Evolutionary conservation across 2,888 invertebrate species (phyloP), one percentile per base, ranked within the genome.

Genomic region (Drosophila paracracens): DNA sequence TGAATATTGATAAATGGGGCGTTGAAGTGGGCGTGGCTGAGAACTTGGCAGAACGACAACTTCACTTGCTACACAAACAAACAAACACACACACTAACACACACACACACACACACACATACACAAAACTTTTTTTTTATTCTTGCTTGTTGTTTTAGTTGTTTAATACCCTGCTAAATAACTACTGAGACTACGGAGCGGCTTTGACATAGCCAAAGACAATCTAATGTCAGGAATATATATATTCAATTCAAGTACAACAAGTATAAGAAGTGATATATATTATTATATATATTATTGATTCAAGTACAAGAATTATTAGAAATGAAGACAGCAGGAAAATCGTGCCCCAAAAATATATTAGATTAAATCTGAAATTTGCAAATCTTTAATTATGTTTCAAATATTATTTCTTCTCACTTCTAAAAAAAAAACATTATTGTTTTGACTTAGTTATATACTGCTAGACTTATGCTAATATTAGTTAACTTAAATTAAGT

Each of bases 1-100:
- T 91, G 91, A 91, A 91, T 91, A 91, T 91, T 91, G 92, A 91
- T 91, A 91, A 91, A 92, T 89, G 88, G 91, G 91, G 91, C 92
- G 91, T 88, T 87, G 74, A 83, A 83, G 83, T 83, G 89, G 91
- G 91, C 91, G 91, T 86, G 69, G 62, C 62, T 27, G 50, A 56
- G 54, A 70, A 71, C 71, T 71, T 64, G 54, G 36, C 64, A 51
- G 53, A 63, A 69, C 65, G 81, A 88, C 78, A 84, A 88, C 84
- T 88, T 88, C 76, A 83, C 87, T 86, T 73, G 87, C 81, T 56
- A 59, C 54, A 59, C 68, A 67, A 35, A 16, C 50, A 53, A 46
- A 29, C 27, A 27, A 38, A 31, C 29, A 10, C 8, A 27, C 27
- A 27, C 21, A 43, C 21, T 7, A 11, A 43, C 21, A n/a, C 21